Base-by-base conservation (phyloP, 2,113 vertebrate genomes). In the Regulus satrapa region DNA sequence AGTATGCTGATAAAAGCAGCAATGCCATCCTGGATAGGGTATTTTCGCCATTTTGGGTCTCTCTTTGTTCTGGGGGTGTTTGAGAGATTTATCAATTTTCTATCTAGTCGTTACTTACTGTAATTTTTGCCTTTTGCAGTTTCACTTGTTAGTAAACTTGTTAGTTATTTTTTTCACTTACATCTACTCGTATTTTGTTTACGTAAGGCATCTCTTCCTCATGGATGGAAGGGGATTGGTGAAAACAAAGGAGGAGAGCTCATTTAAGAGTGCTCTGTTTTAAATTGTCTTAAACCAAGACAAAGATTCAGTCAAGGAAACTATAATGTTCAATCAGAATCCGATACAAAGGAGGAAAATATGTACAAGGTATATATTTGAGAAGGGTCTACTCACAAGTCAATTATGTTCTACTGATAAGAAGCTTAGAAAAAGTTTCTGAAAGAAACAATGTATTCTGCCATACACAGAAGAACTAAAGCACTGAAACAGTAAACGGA, bases 1-100 rank as follows among this genome's bases (percentile, higher is more conserved):
- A 94, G 71, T 74, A 63, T n/a, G 40, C 17, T 55, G 41, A 88
- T 61, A n/a, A n/a, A n/a, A n/a, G n/a, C n/a, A n/a, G n/a, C n/a
- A n/a, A n/a, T n/a, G n/a, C 48, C 48, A 38, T 45, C 49, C 46
- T 46, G 48, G 40, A 63, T 63, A 63, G 40, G 12, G 1, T 38
- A n/a, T 55, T 63, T 18, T 15, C 0, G 0, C 23, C 12, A 8
- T 28, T 54, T n/a, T 28, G 40, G 18, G n/a, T 32, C 18, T 73
- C 21, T 54, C 46, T 52, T 24, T 31, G 18, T 29, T 40, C 41
- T 40, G 41, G 8, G 6, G 6, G 49, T 40, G 12, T 15, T 28
- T 0, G 2, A 55, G 29, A 74, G 29, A 48, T 48, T 16, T 24
- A 40, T 48, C 15, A 24, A 55, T 55, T 40, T 55, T 48, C 12